phyloP scores from a whole-genome alignment of 2,113 vertebrate genomes.

The Fulica atra region DNA sequence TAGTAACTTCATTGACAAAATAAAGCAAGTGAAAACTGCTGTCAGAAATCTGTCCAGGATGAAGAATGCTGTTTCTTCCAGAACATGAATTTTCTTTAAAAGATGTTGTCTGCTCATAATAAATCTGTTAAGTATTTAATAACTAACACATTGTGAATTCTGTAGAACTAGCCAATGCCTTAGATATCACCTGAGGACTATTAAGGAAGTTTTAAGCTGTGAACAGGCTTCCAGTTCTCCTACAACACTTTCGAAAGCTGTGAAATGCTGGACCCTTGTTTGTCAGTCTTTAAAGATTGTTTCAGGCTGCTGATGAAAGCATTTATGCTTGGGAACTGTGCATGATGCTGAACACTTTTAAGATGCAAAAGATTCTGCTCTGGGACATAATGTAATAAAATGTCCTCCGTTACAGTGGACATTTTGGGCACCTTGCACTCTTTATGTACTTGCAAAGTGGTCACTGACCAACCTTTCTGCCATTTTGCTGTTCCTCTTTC shows the following conservation, averaged over 20 bases:
- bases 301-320: background rate
- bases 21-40: background rate
- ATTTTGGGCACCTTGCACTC: background rate
- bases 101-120: background rate
- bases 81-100: background rate
- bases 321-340: background rate
- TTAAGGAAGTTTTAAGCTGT: background rate
- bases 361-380: background rate
- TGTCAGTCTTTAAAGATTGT: background rate
- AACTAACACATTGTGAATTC: background rate
- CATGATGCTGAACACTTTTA: background rate
- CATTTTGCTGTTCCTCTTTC: background rate
- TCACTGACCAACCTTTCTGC: background rate
- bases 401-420: background rate
- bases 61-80: background rate
- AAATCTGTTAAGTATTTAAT: background rate
- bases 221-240: background rate
- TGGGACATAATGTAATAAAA: background rate
- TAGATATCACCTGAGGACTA: background rate
- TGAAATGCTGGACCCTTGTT: background rate
- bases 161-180: background rate
- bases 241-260: background rate
- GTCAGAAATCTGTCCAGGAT: background rate
- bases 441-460: accelerated
- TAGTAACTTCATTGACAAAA: background rate